Conservation (phyloP, 2,888 invertebrate species). For the Disparrhopalites patrizii region DNA sequence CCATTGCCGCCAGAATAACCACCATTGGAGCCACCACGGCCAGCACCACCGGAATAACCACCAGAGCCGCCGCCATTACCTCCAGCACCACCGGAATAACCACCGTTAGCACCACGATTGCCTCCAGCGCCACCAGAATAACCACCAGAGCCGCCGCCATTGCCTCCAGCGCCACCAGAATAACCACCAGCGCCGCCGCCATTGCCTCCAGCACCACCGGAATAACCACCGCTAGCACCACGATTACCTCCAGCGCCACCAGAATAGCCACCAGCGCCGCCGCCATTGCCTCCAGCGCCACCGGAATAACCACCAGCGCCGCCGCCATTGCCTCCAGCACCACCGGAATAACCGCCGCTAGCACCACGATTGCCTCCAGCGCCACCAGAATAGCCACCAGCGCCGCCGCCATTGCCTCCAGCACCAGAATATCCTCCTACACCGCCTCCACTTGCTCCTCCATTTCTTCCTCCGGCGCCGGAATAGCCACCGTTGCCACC, state of each 20-base stretch:
- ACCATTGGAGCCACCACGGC: neutral
- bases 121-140: neutral
- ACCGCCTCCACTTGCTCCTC: neutral
- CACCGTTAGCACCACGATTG: neutral
- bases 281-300: neutral
- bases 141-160: neutral
- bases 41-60: neutral
- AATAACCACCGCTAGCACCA: slow-evolving; percentile 1
- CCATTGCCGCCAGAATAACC: neutral
- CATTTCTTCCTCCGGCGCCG: too few relatives aligned
- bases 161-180: neutral
- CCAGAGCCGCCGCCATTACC: neutral
- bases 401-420: neutral
- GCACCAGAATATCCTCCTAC: neutral
- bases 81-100: neutral
- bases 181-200: neutral
- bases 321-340: neutral
- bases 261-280: slow-evolving; percentile 1
- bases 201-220: neutral
- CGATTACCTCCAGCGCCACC: neutral
- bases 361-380: neutral
- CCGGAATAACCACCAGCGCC: neutral
- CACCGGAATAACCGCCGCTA: neutral
- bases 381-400: neutral
- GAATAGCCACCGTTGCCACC: neutral